Conservation (phyloP, 1,140 invertebrate species). For the Pararge aegeria region DNA sequence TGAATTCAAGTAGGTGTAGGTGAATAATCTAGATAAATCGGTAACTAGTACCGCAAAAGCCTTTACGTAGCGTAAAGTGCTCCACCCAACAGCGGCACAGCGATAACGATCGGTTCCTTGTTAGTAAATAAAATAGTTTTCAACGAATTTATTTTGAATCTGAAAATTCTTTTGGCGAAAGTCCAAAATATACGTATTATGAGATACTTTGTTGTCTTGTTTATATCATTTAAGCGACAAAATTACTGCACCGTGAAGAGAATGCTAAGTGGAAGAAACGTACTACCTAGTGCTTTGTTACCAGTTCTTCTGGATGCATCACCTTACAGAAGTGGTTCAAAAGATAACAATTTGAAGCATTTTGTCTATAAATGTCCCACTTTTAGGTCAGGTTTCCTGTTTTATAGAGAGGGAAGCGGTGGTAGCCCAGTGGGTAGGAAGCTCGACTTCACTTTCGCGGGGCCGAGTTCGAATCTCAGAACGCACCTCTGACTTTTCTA, state of each 20-base stretch:
- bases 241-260: constrained; percentile 5
- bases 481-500: too few species aligned
- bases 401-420: too few species aligned
- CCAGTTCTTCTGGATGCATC: neutral
- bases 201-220: constrained; percentile 21
- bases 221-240: constrained; percentile 5
- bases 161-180: constrained; percentile 34
- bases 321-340: neutral
- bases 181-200: constrained; percentile 34
- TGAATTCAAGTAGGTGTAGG: neutral
- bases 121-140: constrained; percentile 29
- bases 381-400: too few species aligned
- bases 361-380: too few species aligned
- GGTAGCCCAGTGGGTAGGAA: too few species aligned
- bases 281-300: neutral
- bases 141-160: constrained; percentile 32
- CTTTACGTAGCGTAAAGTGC: constrained; percentile 23
- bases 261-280: neutral
- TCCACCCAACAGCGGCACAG: constrained; percentile 22
- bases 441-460: too few species aligned
- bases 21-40: constrained; percentile 10
- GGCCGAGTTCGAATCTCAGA: too few species aligned
- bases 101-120: constrained; percentile 32
- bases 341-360: too few species aligned
- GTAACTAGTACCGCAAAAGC: constrained; percentile 13